phyloP scores from a whole-genome alignment of 2,113 vertebrate species.

The Caloenas nicobarica region DNA sequence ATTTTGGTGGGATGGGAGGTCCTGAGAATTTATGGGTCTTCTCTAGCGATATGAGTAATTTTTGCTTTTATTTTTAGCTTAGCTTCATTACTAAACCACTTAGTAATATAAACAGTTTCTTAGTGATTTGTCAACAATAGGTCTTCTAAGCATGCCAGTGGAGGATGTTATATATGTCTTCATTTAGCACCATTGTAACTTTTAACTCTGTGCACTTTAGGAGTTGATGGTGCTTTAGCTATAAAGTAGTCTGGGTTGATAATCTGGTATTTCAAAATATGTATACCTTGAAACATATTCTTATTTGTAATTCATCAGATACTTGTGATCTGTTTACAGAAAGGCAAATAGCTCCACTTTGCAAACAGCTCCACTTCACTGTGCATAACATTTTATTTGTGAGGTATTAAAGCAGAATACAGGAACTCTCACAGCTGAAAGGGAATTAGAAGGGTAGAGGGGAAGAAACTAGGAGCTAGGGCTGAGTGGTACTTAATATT shows the following conservation, averaged over 20 bases:
- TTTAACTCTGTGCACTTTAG: neutral
- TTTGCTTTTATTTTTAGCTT: constrained; percentile 23
- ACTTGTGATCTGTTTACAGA: neutral
- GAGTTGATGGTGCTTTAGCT: neutral
- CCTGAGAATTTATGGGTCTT: neutral
- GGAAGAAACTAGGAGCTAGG: neutral
- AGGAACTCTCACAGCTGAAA: neutral
- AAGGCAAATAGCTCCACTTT: neutral
- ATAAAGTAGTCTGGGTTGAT: neutral
- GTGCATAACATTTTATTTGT: neutral
- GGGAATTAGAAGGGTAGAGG: neutral
- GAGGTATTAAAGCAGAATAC: neutral
- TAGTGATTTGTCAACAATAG: neutral
- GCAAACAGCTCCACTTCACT: neutral
- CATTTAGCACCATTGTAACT: neutral
- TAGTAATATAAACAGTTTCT: neutral
- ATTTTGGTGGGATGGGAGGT: neutral
- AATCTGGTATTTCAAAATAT: neutral
- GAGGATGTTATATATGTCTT: neutral
- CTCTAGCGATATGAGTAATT: neutral
- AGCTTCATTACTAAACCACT: neutral
- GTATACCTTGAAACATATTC: neutral
- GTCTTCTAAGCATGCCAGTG: neutral
- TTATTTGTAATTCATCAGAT: neutral
- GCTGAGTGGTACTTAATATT: neutral